Evolutionary conservation across 1,140 invertebrate genomes (phyloP).

Genomic region (Cotesia typhae): DNA sequence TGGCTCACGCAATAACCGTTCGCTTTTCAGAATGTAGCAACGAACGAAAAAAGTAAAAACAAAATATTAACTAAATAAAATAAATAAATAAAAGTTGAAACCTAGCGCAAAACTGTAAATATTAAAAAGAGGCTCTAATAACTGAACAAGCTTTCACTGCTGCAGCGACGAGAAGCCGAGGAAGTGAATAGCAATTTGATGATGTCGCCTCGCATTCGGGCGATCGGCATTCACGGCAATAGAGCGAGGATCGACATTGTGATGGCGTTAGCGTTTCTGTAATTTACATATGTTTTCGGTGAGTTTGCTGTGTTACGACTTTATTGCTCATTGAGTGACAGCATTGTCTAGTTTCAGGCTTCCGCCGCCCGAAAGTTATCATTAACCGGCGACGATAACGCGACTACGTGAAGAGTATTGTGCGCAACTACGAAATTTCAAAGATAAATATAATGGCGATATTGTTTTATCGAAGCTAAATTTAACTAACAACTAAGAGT

Average conservation of each 20-base stretch:
- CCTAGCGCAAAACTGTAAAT: conserved; percentile 1
- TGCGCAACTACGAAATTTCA: conserved; percentile 1
- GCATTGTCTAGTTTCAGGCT: conserved; percentile 78
- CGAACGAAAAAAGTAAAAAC: not conserved
- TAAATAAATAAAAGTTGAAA: conserved; percentile 1
- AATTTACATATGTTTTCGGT: conserved; percentile 60
- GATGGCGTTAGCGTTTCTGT: conserved; percentile 64
- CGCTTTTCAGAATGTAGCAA: not conserved
- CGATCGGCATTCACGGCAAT: conserved; percentile 61
- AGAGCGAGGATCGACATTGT: conserved; percentile 65
- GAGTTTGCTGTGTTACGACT: conserved; percentile 67
- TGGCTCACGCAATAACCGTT: not conserved
- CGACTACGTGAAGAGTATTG: conserved; percentile 27
- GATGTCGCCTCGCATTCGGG: conserved; percentile 58
- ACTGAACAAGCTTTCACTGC: conserved; percentile 37
- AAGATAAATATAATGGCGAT: conserved; percentile 33
- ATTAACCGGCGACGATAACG: conserved; percentile 21
- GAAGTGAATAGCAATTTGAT: conserved; percentile 61
- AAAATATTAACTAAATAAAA: not conserved
- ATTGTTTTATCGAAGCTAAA: no score
- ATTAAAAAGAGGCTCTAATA: conserved; percentile 25
- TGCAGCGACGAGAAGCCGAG: conserved; percentile 69
- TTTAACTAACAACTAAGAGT: conserved; percentile 23
- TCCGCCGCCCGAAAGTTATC: conserved; percentile 71
- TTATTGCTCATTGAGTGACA: conserved; percentile 70